Conservation (phyloP, 1,140 invertebrate genomes). For the Danaus plexippus region DNA sequence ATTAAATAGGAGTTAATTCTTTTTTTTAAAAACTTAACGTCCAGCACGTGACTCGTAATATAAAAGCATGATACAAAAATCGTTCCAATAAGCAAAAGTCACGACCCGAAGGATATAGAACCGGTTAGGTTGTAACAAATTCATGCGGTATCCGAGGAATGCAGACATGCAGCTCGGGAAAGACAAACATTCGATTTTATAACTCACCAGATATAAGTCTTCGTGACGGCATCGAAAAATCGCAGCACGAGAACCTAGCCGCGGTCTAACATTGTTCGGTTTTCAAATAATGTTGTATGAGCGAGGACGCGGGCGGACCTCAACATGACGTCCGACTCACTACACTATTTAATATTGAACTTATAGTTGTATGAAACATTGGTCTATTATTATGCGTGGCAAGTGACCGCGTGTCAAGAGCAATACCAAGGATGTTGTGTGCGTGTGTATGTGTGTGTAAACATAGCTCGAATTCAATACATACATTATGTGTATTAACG, state of each 20-base stretch:
- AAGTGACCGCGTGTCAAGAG: constrained; percentile 67
- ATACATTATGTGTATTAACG: too few species aligned
- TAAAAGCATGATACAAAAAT: constrained; percentile 12
- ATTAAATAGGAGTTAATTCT: too few species aligned
- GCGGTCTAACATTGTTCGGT: too few species aligned
- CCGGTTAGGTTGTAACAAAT: constrained; percentile 29
- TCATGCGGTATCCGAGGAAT: constrained; percentile 29
- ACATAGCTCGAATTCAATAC: constrained; percentile 8
- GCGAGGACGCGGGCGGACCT: constrained; percentile 38
- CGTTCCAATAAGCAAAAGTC: constrained; percentile 9
- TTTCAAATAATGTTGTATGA: too few species aligned
- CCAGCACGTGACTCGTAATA: constrained; percentile 9
- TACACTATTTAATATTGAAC: constrained; percentile 36
- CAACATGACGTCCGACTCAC: constrained; percentile 52
- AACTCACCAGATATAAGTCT: constrained; percentile 29
- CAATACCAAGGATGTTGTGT: constrained; percentile 45
- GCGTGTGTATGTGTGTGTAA: constrained; percentile 30
- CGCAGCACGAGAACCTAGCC: too few species aligned
- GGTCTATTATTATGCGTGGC: constrained; percentile 67
- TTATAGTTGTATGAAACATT: constrained; percentile 59
- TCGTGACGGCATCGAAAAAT: constrained; percentile 3
- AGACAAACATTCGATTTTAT: background rate
- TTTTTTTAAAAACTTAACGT: background rate
- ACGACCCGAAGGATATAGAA: constrained; percentile 16
- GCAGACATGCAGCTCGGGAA: constrained; percentile 24